Conservation (phyloP, 2,113 vertebrate species). For the Dasyurus viverrinus region DNA sequence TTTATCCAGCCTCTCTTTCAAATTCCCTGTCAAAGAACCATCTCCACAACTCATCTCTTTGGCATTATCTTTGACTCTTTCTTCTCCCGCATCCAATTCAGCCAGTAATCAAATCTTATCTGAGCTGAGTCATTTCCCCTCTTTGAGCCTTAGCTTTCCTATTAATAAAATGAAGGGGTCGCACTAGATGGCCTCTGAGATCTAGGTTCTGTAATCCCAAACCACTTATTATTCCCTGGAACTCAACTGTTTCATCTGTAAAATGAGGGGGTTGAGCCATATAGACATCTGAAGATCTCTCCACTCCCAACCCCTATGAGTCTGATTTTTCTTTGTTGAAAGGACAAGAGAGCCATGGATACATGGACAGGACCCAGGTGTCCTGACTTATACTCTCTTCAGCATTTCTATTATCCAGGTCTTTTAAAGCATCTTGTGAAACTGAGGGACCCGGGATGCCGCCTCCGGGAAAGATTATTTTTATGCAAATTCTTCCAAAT, state of each 20-base stretch:
- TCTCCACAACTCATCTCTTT: too few species aligned
- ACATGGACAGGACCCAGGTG: not conserved
- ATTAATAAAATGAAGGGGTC: not conserved
- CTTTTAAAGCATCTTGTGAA: not conserved
- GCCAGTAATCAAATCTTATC: not conserved
- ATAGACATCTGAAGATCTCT: not conserved
- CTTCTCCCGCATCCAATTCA: not conserved
- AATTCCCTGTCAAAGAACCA: not conserved
- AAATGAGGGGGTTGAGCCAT: not conserved
- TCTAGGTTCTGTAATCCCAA: not conserved
- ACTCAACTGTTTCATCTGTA: too few species aligned
- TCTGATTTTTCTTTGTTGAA: not conserved
- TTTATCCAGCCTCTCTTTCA: not conserved
- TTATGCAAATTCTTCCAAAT: not conserved
- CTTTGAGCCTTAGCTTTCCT: not conserved
- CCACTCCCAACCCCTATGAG: not conserved
- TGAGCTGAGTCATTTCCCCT: not conserved
- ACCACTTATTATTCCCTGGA: not conserved
- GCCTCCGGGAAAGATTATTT: not conserved
- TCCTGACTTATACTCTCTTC: not conserved
- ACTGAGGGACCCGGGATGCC: not conserved
- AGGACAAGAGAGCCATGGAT: not conserved
- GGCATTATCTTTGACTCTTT: not conserved
- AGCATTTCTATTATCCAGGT: not conserved
- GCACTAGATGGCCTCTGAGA: not conserved